Evolutionary conservation across 35 echinoderm and acorn worm genomes (phyloP).

Genomic region (Eucidaris tribuloides): DNA sequence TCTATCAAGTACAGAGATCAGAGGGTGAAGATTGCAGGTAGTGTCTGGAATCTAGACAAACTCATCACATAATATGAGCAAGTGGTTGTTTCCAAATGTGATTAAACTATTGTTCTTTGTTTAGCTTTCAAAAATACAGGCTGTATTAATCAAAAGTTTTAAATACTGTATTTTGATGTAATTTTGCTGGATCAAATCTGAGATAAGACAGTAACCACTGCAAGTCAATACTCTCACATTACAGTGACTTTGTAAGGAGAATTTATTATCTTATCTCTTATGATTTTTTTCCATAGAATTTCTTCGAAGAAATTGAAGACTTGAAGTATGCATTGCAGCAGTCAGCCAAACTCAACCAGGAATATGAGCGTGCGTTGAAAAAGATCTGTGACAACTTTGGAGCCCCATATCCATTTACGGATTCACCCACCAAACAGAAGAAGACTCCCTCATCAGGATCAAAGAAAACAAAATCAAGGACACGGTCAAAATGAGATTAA

Average conservation of each 20-base stretch:
- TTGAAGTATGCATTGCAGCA: constrained; percentile 93
- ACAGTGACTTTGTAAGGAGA: not conserved
- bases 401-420: constrained; percentile 58
- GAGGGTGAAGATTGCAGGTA: too few relatives aligned
- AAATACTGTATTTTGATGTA: not conserved
- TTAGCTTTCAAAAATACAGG: not conserved
- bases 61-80: too few relatives aligned
- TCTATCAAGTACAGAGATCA: too few relatives aligned
- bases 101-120: too few relatives aligned
- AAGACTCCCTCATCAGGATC: not conserved
- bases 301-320: constrained; percentile 99
- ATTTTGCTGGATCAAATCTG: not conserved
- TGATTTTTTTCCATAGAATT: constrained; percentile 54
- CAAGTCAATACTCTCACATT: not conserved
- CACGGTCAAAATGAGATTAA: too few relatives aligned
- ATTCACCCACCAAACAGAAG: not conserved
- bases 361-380: constrained; percentile 76
- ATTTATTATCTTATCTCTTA: not conserved
- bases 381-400: constrained; percentile 78
- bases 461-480: not conserved
- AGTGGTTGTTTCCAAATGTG: too few relatives aligned
- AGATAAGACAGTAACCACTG: not conserved
- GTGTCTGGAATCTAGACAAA: too few relatives aligned
- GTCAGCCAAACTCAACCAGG: constrained; percentile 90
- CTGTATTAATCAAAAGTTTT: not conserved